A percentile compares a stretch with the other conserved stretches of the same genome.
These are phyloP conservation scores for Polyommatus iphigenia DNA, from an alignment of 2,888 invertebrate genomes.

Conservation along the genomic window DNA sequence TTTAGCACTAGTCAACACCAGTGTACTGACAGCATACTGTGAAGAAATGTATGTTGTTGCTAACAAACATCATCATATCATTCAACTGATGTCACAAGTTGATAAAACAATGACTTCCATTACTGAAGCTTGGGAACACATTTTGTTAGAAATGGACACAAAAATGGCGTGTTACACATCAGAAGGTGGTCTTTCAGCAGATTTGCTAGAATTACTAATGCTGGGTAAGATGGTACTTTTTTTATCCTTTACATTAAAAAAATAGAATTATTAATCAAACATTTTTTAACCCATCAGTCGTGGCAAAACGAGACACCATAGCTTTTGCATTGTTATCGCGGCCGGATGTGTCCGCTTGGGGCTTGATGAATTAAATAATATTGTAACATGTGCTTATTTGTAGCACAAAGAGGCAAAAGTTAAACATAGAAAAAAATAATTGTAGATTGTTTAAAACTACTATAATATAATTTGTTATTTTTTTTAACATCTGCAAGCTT, in stretches of 20 bases:
- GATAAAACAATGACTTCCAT: slow-evolving; percentile 89
- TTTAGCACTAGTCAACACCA: slow-evolving; percentile 78
- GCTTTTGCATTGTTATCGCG: too few species aligned
- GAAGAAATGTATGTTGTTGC: slow-evolving; percentile 87
- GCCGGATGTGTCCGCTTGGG: too few species aligned
- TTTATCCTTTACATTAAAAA: background rate
- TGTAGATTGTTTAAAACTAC: background rate
- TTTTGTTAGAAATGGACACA: slow-evolving; percentile 95
- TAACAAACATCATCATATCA: slow-evolving; percentile 86
- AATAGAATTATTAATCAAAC: too few species aligned
- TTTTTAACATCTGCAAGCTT: background rate
- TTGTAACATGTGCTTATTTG: too few species aligned
- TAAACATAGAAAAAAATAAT: background rate
- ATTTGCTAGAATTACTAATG: slow-evolving; percentile 93
- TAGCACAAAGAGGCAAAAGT: background rate
- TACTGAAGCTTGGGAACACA: slow-evolving; percentile 96
- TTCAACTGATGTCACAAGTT: slow-evolving; percentile 84
- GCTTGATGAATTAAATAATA: too few species aligned
- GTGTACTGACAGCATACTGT: slow-evolving; percentile 82
- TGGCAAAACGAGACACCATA: too few species aligned
- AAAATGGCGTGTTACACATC: slow-evolving; percentile 94
- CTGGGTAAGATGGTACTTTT: slow-evolving; percentile 80
- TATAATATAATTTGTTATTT: too few species aligned
- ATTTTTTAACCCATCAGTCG: too few species aligned
- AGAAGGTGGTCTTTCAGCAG: slow-evolving; percentile 91